A percentile compares a stretch with the other conserved stretches of the same genome.
phyloP scores from a whole-genome alignment of 92 coral and sea anemone genomes.

The Hydrozoanthus gracilis region DNA sequence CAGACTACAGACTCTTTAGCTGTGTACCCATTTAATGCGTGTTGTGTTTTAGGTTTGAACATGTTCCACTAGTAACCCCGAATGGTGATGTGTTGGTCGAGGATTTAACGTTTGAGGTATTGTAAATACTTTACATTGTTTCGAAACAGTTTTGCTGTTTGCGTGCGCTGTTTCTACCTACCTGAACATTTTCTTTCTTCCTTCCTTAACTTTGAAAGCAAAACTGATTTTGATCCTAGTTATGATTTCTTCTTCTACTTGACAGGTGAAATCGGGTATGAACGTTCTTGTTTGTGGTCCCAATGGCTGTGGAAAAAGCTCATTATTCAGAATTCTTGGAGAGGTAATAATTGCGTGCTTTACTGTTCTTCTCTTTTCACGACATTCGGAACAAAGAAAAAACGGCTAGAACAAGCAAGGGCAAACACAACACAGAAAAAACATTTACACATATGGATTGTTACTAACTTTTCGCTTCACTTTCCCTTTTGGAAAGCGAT shows the following conservation, averaged over 20 bases:
- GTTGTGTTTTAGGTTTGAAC: constrained; percentile 79
- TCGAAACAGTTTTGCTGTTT: not conserved
- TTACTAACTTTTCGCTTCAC: too few species aligned
- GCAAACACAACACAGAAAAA: too few species aligned
- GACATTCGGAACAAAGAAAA: too few species aligned
- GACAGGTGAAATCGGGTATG: constrained; percentile 95
- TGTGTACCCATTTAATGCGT: not conserved
- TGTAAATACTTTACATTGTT: not conserved
- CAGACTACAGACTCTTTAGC: too few species aligned
- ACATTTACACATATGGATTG: too few species aligned
- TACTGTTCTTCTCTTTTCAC: too few species aligned
- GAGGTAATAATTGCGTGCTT: constrained; percentile 66
- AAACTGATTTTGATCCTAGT: too few species aligned
- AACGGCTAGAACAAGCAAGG: too few species aligned
- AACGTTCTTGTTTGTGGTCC: constrained; percentile 99
- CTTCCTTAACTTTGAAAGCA: not conserved
- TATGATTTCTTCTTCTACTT: not conserved
- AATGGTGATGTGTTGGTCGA: constrained; percentile 91
- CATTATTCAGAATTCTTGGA: constrained; percentile 93
- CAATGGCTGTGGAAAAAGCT: constrained; percentile 98
- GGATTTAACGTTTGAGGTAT: constrained; percentile 89
- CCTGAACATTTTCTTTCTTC: not conserved
- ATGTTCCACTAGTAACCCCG: constrained; percentile 95
- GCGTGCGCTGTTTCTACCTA: not conserved
- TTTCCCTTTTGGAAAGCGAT: too few species aligned